A percentile compares a stretch with the other conserved stretches of the same genome.
Conservation (phyloP, 2,113 vertebrate genomes). For the Forbesichthys papilliferus region DNA sequence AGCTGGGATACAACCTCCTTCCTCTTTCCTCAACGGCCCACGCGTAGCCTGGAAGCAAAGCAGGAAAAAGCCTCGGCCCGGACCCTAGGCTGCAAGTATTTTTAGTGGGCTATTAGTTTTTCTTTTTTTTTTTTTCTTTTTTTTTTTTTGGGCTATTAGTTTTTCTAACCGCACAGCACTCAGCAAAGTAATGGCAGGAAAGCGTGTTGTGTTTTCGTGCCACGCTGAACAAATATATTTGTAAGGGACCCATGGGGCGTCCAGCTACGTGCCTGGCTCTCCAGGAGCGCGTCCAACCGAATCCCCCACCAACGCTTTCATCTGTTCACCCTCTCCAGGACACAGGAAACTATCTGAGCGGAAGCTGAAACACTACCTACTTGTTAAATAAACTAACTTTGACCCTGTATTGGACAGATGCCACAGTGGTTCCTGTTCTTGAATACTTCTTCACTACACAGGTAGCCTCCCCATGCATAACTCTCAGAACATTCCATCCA, state of each 20-base stretch:
- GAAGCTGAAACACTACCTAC: conserved; percentile 50
- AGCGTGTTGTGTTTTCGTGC: conserved; percentile 62
- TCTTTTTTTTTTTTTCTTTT: too few species aligned
- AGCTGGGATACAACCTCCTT: conserved; percentile 70
- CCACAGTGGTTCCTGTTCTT: not conserved
- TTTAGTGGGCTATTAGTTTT: conserved; percentile 77
- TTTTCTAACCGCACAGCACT: conserved; percentile 70
- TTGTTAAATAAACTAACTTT: conserved; percentile 49
- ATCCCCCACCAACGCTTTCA: conserved; percentile 60
- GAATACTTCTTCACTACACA: too few species aligned
- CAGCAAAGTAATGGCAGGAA: conserved; percentile 72
- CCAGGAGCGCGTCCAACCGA: conserved; percentile 48
- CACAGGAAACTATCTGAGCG: conserved; percentile 58
- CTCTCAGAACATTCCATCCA: conserved; percentile 1
- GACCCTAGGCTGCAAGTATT: conserved; percentile 66
- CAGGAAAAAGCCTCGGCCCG: conserved; percentile 67
- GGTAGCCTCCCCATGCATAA: not conserved
- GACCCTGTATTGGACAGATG: not conserved
- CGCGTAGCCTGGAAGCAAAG: conserved; percentile 67
- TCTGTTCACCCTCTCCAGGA: conserved; percentile 57
- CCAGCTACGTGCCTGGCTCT: conserved; percentile 46
- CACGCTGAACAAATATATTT: conserved; percentile 59
- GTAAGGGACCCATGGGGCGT: conserved; percentile 53
- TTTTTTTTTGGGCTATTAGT: conserved; percentile 73
- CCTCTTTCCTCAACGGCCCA: conserved; percentile 78